Conservation (phyloP, 2,888 invertebrate species). For the Tiliacea citrago region DNA sequence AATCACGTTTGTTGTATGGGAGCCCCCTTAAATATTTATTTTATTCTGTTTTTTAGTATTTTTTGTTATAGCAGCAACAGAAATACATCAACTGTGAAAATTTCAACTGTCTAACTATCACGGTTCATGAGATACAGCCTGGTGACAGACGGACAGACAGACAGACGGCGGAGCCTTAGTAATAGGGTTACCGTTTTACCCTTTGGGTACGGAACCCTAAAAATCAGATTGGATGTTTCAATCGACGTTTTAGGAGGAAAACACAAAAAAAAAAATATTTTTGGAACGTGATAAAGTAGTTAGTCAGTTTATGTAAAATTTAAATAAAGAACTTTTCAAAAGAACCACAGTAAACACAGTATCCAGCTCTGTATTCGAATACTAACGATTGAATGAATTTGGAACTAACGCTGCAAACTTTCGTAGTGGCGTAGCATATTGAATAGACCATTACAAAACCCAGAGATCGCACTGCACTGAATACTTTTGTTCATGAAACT, state of each 20-base stretch:
- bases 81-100: no score
- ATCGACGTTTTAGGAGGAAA: not conserved
- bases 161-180: no score
- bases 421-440: conserved; percentile 53
- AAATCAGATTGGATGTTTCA: conserved; percentile 12
- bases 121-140: no score
- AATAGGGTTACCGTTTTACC: no score
- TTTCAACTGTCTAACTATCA: no score
- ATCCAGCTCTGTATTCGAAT: conserved; percentile 20
- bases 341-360: conserved; percentile 2
- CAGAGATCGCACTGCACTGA: conserved; percentile 28
- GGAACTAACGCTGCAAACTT: conserved; percentile 50
- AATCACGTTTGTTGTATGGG: no score
- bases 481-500: conserved; percentile 41
- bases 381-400: conserved; percentile 61
- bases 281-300: not conserved
- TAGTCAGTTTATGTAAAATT: not conserved
- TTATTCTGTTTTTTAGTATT: no score
- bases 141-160: no score
- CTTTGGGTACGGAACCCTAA: no score
- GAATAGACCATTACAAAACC: conserved; percentile 35
- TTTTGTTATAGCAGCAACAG: no score
- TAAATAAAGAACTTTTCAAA: conserved; percentile 13
- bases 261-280: not conserved
- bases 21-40: no score